Percentiles rank a stretch among this genome's conserved stretches.
These are phyloP conservation scores for Melanostoma scalare DNA, from an alignment of 2,888 invertebrate genomes.

Conservation along the genomic window DNA sequence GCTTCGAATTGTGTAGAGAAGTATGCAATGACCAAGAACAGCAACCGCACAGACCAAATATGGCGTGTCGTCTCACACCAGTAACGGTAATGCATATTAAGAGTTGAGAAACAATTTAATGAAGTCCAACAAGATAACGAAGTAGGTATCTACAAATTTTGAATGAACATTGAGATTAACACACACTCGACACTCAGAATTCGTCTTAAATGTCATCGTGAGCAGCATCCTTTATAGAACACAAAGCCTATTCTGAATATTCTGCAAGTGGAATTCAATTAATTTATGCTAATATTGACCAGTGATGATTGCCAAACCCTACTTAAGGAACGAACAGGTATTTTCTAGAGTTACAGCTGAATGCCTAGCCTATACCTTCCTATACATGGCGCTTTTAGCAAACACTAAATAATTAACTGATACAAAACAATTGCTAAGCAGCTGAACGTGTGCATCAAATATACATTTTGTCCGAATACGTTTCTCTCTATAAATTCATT, in stretches of 20 bases:
- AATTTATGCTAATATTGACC: constrained; percentile 67
- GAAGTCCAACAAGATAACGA: constrained; percentile 22
- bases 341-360: too few relatives aligned
- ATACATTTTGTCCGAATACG: constrained; percentile 49
- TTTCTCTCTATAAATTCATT: constrained; percentile 11
- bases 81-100: too few relatives aligned
- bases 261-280: constrained; percentile 57
- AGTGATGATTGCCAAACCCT: constrained; percentile 12
- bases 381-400: constrained; percentile 40
- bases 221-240: constrained; percentile 3
- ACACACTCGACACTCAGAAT: too few relatives aligned
- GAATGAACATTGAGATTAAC: too few relatives aligned
- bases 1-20: background rate
- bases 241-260: constrained; percentile 26
- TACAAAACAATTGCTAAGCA: constrained; percentile 45
- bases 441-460: constrained; percentile 41
- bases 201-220: constrained; percentile 6
- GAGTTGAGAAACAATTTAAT: constrained; percentile 14
- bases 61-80: too few relatives aligned
- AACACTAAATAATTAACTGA: constrained; percentile 62
- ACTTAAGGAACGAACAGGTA: too few relatives aligned
- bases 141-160: constrained; percentile 13
- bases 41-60: too few relatives aligned
- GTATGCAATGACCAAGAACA: background rate
- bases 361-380: background rate